Conservation (phyloP, 2,888 invertebrate species). For the Lithophane semibrunnea region DNA sequence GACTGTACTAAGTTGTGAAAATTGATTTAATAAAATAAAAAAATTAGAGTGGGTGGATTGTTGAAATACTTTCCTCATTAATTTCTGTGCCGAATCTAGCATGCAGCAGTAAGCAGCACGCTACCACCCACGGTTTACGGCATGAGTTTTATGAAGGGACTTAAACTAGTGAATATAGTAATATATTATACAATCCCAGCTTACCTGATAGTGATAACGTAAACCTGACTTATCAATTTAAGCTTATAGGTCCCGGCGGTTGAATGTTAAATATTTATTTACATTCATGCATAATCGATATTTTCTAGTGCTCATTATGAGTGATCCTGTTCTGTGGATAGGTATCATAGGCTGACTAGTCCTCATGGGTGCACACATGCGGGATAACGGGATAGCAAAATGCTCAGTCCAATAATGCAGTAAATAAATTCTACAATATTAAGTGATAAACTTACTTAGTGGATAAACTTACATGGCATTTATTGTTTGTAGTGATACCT, state of each 20-base stretch:
- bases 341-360: not conserved
- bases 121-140: constrained; percentile 25
- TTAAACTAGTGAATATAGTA: constrained; percentile 47
- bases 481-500: constrained; percentile 43
- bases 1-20: not conserved
- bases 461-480: not conserved
- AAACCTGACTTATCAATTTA: constrained; percentile 52
- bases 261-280: constrained; percentile 49
- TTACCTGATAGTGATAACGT: constrained; percentile 58
- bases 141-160: constrained; percentile 46
- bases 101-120: constrained; percentile 4
- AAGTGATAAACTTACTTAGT: not conserved
- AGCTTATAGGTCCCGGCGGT: constrained; percentile 38
- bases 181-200: constrained; percentile 43
- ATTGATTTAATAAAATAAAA: not conserved
- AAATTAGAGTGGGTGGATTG: not conserved
- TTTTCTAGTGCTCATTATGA: constrained; percentile 18
- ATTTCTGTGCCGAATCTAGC: not conserved
- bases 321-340: not conserved
- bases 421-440: not conserved
- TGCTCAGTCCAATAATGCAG: not conserved
- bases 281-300: constrained; percentile 25
- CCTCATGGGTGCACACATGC: not conserved
- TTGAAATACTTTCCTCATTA: not conserved
- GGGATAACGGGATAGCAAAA: not conserved